Evolutionary conservation across 2,888 invertebrate species (phyloP).

Genomic region (Ephialtes manifestator): DNA sequence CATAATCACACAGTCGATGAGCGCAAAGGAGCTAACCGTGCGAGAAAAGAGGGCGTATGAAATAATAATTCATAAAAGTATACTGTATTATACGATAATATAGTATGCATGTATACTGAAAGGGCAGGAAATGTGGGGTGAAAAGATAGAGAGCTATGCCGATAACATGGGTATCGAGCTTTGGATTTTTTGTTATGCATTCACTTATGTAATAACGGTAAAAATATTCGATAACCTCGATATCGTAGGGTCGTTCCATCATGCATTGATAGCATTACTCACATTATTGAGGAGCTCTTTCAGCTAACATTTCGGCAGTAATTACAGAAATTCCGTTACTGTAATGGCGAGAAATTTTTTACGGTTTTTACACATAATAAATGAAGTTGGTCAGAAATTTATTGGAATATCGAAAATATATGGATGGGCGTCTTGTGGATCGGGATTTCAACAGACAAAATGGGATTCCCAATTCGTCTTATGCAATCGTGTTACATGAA

Average conservation of each 20-base stretch:
- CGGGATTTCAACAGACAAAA: neutral
- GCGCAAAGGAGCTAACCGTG: conserved; percentile 81
- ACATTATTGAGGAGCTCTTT: neutral
- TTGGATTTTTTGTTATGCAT: neutral
- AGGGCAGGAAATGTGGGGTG: neutral
- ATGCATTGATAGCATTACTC: neutral
- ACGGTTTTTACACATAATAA: neutral
- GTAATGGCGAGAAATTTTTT: neutral
- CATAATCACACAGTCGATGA: conserved; percentile 83
- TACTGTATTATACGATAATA: conserved; percentile 53
- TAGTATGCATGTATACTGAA: conserved; percentile 14
- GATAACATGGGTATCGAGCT: neutral
- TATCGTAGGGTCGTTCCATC: neutral
- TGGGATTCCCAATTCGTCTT: neutral
- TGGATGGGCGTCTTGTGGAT: neutral
- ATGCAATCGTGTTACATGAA: neutral
- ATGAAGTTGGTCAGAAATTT: neutral
- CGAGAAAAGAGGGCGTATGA: conserved; percentile 76
- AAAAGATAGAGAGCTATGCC: conserved; percentile 16
- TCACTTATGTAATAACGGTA: neutral
- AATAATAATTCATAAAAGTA: conserved; percentile 76
- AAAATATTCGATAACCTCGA: conserved; percentile 14
- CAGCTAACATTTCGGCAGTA: neutral
- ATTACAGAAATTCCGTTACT: neutral
- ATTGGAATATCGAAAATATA: neutral